Base-by-base conservation (phyloP, 2,113 vertebrate genomes). In the Engystomops pustulosus region DNA sequence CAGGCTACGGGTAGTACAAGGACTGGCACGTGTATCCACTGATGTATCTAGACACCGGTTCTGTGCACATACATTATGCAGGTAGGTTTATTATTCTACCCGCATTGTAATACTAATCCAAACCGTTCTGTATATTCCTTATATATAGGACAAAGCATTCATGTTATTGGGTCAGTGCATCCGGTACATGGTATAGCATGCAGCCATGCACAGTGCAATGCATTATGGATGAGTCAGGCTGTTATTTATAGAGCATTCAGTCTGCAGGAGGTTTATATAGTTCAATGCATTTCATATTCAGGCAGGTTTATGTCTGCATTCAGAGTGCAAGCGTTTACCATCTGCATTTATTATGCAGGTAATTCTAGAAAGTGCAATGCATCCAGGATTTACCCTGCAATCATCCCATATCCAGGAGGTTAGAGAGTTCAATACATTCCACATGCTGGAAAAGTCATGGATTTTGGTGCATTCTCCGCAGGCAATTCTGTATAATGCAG, bases 341-440 rank as follows among this genome's bases (percentile, higher is more conserved):
- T 62, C 36, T 74, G 71, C 71, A 74, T 74, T 74, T 18, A 18
- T 18, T 27, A 72, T 47, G 1, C 71, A 75, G 6, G 45, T 17
- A 32, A 53, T 76, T 55, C 30, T 53, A 53, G 49, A 47, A 17
- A 72, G 41, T 45, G 41, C 41, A 72, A 1, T 27, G 0, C 41
- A 72, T 72, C 47, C n/a, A 45, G n/a, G n/a, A n/a, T n/a, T n/a
- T n/a, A n/a, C n/a, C n/a, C n/a, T n/a, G n/a, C n/a, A n/a, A n/a
- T n/a, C n/a, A n/a, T n/a, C n/a, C n/a, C n/a, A n/a, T n/a, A n/a
- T n/a, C n/a, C n/a, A n/a, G n/a, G n/a, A n/a, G n/a, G n/a, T n/a
- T n/a, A n/a, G n/a, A n/a, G 41, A 47, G 44, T 30, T n/a, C 70
- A 27, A 27, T 71, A 4, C 20, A 45, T 45, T n/a, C n/a, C 6